A percentile compares a stretch with the other conserved stretches of the same genome.
These are phyloP conservation scores for Celastrina argiolus DNA, from an alignment of 2,888 invertebrate species.

Conservation along the genomic window DNA sequence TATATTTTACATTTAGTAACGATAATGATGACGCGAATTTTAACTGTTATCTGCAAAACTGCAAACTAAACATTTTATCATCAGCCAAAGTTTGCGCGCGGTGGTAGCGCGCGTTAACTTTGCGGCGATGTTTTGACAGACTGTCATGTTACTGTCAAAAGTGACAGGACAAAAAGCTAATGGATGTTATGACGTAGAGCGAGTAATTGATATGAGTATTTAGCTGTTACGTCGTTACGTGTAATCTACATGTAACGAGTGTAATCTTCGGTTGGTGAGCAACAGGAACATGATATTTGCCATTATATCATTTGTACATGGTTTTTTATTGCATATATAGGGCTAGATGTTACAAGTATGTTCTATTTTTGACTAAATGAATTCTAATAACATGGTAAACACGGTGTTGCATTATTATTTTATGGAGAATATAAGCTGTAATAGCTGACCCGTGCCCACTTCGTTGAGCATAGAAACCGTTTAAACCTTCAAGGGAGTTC, in stretches of 20 bases:
- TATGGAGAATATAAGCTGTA: too few relatives aligned
- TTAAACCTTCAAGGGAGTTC: too few relatives aligned
- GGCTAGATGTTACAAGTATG: too few relatives aligned
- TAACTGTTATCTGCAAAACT: neutral
- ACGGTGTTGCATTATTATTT: too few relatives aligned
- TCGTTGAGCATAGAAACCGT: too few relatives aligned
- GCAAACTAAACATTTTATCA: neutral
- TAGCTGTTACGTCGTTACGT: neutral
- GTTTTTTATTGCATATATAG: too few relatives aligned
- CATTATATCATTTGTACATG: too few relatives aligned
- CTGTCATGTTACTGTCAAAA: slow-evolving; percentile 60
- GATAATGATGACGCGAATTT: neutral
- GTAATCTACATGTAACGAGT: neutral
- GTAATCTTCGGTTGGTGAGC: too few relatives aligned
- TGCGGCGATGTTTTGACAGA: neutral
- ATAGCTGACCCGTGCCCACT: too few relatives aligned
- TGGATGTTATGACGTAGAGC: slow-evolving; percentile 29
- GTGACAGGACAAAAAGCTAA: slow-evolving; percentile 33
- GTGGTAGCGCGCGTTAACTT: slow-evolving; percentile 34
- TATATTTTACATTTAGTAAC: neutral
- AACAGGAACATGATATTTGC: too few relatives aligned
- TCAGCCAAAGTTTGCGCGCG: slow-evolving; percentile 8
- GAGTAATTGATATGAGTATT: slow-evolving; percentile 23
- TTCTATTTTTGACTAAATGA: too few relatives aligned
- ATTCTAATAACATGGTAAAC: too few relatives aligned